These are phyloP conservation scores for Polypterus bichir DNA, from an alignment of 2,113 vertebrate genomes.

Conservation along the genomic window DNA sequence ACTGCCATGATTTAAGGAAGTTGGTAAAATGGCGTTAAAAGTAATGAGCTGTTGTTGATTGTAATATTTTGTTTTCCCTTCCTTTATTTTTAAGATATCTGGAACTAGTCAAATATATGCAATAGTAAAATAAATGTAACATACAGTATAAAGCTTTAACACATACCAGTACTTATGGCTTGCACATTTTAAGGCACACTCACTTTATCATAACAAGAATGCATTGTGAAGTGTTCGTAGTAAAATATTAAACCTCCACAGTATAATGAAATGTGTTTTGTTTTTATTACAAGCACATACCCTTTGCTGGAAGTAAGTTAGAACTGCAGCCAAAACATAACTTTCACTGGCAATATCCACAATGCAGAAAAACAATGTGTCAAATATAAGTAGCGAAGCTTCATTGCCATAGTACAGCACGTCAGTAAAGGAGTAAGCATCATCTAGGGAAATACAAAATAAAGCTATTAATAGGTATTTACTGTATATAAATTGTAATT, in stretches of 20 bases:
- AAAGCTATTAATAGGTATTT: too few species aligned
- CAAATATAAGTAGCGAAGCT: constrained; percentile 50
- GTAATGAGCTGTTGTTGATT: too few species aligned
- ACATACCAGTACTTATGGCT: too few species aligned
- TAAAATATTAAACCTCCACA: not conserved
- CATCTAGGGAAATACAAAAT: constrained; percentile 31
- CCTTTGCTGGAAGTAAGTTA: constrained; percentile 63
- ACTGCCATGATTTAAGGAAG: too few species aligned
- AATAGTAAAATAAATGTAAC: not conserved
- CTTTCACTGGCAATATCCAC: constrained; percentile 56
- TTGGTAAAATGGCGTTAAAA: too few species aligned
- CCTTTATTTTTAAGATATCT: too few species aligned
- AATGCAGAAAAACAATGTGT: constrained; percentile 55
- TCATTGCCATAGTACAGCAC: constrained; percentile 62
- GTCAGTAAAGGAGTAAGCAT: constrained; percentile 50
- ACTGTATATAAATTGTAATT: too few species aligned
- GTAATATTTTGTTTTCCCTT: too few species aligned
- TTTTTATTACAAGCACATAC: constrained; percentile 24
- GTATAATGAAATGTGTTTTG: not conserved
- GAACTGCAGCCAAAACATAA: constrained; percentile 54
- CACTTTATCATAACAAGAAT: too few species aligned
- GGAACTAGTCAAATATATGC: constrained; percentile 3
- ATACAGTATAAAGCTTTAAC: too few species aligned
- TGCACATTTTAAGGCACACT: too few species aligned
- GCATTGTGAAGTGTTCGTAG: too few species aligned